phyloP scores from a whole-genome alignment of 2,888 invertebrate genomes.

The Luffia ferchaultella region DNA sequence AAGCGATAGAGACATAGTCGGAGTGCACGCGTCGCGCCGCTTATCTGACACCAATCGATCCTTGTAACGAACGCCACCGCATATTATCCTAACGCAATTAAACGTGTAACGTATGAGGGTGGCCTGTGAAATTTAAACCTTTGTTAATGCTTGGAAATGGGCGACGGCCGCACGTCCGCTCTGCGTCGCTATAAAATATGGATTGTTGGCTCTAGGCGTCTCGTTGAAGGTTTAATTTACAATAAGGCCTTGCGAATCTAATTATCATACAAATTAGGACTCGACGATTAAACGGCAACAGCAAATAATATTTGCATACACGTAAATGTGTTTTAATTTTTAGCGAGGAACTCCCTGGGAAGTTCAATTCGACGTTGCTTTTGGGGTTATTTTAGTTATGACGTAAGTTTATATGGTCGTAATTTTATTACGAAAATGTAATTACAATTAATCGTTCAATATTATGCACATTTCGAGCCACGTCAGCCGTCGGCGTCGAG shows the following conservation, averaged over 20 bases:
- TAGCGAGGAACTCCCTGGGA: too few species aligned
- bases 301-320: too few species aligned
- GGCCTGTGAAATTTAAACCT: constrained; percentile 18
- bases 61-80: constrained; percentile 34
- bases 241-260: neutral
- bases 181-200: neutral
- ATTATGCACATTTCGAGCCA: too few species aligned
- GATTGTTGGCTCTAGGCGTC: neutral
- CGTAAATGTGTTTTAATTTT: too few species aligned
- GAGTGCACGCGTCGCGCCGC: constrained; percentile 16
- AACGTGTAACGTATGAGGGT: constrained; percentile 28
- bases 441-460: too few species aligned
- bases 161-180: constrained; percentile 10
- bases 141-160: constrained; percentile 12
- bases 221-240: neutral
- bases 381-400: too few species aligned
- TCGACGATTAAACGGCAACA: too few species aligned
- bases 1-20: neutral
- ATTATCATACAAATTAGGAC: neutral
- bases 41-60: constrained; percentile 41
- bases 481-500: too few species aligned
- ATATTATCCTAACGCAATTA: constrained; percentile 40
- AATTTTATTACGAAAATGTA: too few species aligned
- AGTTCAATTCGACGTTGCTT: too few species aligned
- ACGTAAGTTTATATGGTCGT: too few species aligned